These are phyloP conservation scores for Thaleichthys pacificus DNA, from an alignment of 2,797 vertebrate genomes.

Conservation along the genomic window DNA sequence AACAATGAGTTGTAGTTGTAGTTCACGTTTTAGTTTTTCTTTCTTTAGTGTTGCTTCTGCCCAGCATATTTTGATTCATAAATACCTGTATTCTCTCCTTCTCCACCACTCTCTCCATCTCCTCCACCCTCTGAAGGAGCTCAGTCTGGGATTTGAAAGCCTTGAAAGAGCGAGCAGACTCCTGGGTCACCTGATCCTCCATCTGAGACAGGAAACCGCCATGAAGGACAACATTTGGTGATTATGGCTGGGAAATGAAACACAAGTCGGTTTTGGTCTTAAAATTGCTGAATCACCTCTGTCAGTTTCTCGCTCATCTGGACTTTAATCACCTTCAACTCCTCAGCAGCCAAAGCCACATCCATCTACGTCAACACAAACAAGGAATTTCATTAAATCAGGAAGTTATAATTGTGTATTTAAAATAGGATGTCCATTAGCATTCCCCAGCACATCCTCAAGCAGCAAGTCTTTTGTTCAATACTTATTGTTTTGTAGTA, in stretches of 20 bases:
- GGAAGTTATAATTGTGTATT: background rate
- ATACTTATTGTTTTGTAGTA: background rate
- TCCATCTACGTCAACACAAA: conserved; percentile 59
- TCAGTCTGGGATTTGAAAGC: conserved; percentile 67
- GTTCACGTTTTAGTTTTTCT: background rate
- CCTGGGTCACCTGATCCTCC: conserved; percentile 62
- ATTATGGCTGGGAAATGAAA: background rate
- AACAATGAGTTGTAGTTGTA: background rate
- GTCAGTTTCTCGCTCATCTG: conserved; percentile 69
- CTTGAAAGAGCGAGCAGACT: conserved; percentile 58
- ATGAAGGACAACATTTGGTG: conserved; percentile 5
- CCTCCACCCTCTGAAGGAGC: conserved; percentile 66
- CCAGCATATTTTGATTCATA: background rate
- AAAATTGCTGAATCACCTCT: conserved; percentile 53
- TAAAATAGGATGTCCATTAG: background rate
- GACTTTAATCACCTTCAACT: conserved; percentile 66
- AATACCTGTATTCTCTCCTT: conserved; percentile 68
- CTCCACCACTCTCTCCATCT: conserved; percentile 69
- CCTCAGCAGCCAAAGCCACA: conserved; percentile 62
- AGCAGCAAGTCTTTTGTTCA: background rate
- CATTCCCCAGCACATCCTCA: background rate
- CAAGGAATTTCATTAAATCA: background rate
- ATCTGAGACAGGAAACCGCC: conserved; percentile 52
- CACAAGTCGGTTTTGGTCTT: too few relatives aligned
- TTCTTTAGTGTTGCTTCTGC: background rate